A percentile compares a stretch with the other conserved stretches of the same genome.
Evolutionary conservation across 2,888 invertebrate genomes (phyloP).

Genomic region (Hofmannophila pseudospretella): DNA sequence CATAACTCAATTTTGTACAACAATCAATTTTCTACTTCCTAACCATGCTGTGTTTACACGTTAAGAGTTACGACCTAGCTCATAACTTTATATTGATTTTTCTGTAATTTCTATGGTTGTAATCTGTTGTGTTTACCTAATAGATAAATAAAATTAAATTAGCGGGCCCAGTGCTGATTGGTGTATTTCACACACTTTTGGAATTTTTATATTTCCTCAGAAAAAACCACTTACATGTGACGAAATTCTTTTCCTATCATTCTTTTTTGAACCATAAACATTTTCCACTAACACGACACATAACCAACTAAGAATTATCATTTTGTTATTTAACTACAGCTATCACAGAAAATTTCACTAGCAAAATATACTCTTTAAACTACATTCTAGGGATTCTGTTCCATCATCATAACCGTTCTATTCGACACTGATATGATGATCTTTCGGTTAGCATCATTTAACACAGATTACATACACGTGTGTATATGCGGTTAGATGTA

Average conservation of each 20-base stretch:
- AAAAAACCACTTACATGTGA: conserved; percentile 42
- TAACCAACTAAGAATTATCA: conserved; percentile 65
- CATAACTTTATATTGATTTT: too few species aligned
- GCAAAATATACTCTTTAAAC: conserved; percentile 3
- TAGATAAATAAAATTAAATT: too few species aligned
- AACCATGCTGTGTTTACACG: too few species aligned
- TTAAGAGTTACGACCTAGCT: too few species aligned
- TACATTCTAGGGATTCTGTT: conserved; percentile 16
- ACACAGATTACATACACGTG: conserved; percentile 33
- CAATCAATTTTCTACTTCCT: too few species aligned
- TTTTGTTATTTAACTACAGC: conserved; percentile 25
- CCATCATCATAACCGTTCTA: conserved; percentile 2
- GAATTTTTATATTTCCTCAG: too few species aligned
- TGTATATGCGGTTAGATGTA: conserved; percentile 29
- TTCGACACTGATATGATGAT: background rate
- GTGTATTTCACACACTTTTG: too few species aligned
- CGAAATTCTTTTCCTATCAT: conserved; percentile 26
- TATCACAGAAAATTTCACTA: conserved; percentile 41
- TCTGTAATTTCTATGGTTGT: too few species aligned
- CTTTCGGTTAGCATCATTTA: background rate
- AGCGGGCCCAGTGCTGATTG: too few species aligned
- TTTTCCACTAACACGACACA: conserved; percentile 33
- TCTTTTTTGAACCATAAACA: conserved; percentile 32
- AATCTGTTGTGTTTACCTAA: too few species aligned
- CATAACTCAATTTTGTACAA: too few species aligned